Conservation (phyloP, 2,113 vertebrate genomes). For the Reinhardtius hippoglossoides region DNA sequence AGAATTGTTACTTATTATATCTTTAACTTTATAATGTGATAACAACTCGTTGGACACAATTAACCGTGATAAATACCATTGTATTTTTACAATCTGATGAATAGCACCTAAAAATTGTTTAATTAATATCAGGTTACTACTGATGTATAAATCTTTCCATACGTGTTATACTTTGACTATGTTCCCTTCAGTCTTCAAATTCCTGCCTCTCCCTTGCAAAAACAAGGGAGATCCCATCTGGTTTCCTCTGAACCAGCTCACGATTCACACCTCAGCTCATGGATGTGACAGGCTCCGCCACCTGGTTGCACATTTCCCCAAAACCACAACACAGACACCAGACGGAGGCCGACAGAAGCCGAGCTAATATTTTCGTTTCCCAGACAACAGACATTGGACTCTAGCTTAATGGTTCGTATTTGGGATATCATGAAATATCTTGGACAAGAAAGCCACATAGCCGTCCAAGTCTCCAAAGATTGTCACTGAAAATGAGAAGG, state of each 20-base stretch:
- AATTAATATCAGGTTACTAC: not conserved
- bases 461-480: conserved; percentile 36
- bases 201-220: not conserved
- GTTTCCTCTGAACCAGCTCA: conserved; percentile 31
- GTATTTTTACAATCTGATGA: not conserved
- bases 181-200: conserved; percentile 15
- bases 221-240: conserved; percentile 39
- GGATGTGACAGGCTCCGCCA: conserved; percentile 16
- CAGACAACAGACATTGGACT: conserved; percentile 40
- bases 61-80: not conserved
- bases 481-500: conserved; percentile 51
- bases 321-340: conserved; percentile 25
- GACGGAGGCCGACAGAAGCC: not conserved
- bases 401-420: conserved; percentile 40
- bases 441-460: conserved; percentile 32
- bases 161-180: not conserved
- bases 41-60: too few species aligned
- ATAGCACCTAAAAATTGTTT: not conserved
- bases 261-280: conserved; percentile 39
- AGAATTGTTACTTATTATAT: too few species aligned
- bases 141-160: conserved; percentile 4
- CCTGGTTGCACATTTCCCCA: conserved; percentile 42
- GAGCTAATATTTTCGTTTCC: conserved; percentile 39
- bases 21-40: too few species aligned
- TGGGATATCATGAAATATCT: conserved; percentile 44